Evolutionary conservation across 2,888 invertebrate genomes (phyloP), one percentile per base, ranked within the genome.

Genomic region (Drosophila siamana): DNA sequence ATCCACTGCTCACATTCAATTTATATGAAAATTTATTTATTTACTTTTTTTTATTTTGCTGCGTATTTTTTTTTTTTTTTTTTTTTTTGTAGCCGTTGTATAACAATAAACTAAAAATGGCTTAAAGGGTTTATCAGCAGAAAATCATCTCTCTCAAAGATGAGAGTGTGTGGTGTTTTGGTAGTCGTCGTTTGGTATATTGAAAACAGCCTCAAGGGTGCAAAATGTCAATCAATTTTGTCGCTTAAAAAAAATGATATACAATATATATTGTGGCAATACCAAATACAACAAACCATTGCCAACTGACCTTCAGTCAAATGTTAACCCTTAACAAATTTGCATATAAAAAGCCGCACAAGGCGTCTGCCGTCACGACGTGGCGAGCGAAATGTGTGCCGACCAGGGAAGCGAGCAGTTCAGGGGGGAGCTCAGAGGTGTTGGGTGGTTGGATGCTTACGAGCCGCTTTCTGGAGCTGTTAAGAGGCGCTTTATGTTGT

Each of bases 201-300:
- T 85, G 85, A 80, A 82, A 69, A 77, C 77, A 56, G 72, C 85
- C 82, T 82, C 54, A 74, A 74, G 85, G 85, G 82, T 72, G 85
- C 77, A 85, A 85, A 83, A 79, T 83, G 83, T 83, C 83, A 83
- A 83, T 83, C 83, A 83, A 85, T 83, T 83, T 82, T 77, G 83
- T 85, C 83, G 83, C 85, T 85, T 74, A 76, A 71, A 69, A 78
- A 81, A 78, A 80, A 79, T 80, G 78, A 82, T 84, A 83, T 70
- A 84, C 69, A 77, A 80, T 77, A 74, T 72, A 79, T 66, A 60
- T 66, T 70, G 74, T 71, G 66, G 72, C 71, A 72, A 67, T 71
- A 81, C 79, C 79, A 79, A 80, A 69, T 24, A 56, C 56, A 56
- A 56, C 56, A 56, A 57, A 52, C 43, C 56, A 57, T 57, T 82